Evolutionary conservation across 2,113 vertebrate species (phyloP), one percentile per base, ranked within the genome.

Genomic region (Lagopus leucura): DNA sequence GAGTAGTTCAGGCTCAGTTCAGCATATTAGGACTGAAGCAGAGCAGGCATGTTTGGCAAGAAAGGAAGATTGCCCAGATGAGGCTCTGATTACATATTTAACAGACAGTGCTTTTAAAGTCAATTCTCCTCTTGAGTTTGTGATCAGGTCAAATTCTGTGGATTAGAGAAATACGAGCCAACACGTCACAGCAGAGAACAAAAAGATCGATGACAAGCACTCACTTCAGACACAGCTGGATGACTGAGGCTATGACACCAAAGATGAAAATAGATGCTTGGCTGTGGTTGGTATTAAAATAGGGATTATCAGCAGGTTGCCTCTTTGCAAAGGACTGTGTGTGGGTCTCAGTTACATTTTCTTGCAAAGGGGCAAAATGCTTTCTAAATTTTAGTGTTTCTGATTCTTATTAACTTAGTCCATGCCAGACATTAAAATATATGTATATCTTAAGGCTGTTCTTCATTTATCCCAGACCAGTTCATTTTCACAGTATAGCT

Each of bases 1-100:
- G n/a, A 16, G 58, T 0, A 0, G 22, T 47, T 10, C 25, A 38
- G 71, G 48, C 50, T 66, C 65, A 0, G 0, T 76, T 88, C 30
- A 20, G 48, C 16, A 34, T 22, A 8, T 17, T 5, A 8, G 27
- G 66, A 34, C 57, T 85, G 77, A 67, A 65, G 19, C 83, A 48
- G 28, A 75, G 47, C 42, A 82, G 52, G 52, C 74, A 27, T 12
- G 8, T 60, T 66, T 7, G 4, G 25, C 34, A 30, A 19, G 50
- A 73, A 61, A 67, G 38, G 47, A 74, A n/a, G 61, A 76, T 84
- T 43, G 28, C 50, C 21, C 83, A 84, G 50, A 38, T 63, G 45
- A 90, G 32, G 6, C 34, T 43, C 3, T 28, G 71, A 47, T 89
- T 47, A 58, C 36, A 14, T 43, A 30, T 82, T 90, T 86, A 84